Base-by-base conservation (phyloP, 2,797 vertebrate species). In the Chrysocyon brachyurus region DNA sequence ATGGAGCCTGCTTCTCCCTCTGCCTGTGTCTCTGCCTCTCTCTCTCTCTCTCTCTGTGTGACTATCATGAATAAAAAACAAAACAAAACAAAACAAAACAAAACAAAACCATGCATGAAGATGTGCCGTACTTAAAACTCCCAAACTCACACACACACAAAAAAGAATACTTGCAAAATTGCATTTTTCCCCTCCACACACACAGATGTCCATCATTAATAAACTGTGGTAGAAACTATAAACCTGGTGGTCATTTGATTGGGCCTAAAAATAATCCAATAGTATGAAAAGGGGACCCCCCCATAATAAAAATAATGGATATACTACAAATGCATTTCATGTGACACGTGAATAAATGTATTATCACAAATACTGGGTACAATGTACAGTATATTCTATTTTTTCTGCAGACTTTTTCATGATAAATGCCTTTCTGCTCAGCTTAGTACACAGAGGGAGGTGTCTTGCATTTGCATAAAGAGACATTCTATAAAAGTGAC, bases 141-240 rank as follows among this genome's bases (percentile, higher is more conserved):
- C 40, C 19, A 31, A 72, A 59, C 21, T 22, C 46, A 33, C 4
- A 46, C 40, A 46, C 40, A 46, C 28, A 95, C 83, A 33, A 17
- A 11, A 28, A 24, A 52, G 33, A 31, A 19, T 1, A 2, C 8
- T n/a, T 33, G 40, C 56, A 73, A 91, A 87, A 31, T 12, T 10
- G 1, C 8, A 6, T 22, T 31, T 54, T 28, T 64, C 40, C 28
- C 73, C 21, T 57, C 16, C 2, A 52, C 3, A 26, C 66, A 21
- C 2, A 52, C 3, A 26, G 2, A n/a, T 0, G 5, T 10, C 16
- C 0, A 1, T 2, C 22, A 15, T 14, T 15, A 21, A 12, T 16
- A 33, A 26, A 0, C 4, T 3, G 3, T 11, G 24, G 14, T 9
- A 4, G 19, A 84, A 79, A 56, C 17, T 16, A 64, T 16, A 84